Evolutionary conservation across 1,140 invertebrate species (phyloP).

Genomic region (Stratiolaelaps scimitus): DNA sequence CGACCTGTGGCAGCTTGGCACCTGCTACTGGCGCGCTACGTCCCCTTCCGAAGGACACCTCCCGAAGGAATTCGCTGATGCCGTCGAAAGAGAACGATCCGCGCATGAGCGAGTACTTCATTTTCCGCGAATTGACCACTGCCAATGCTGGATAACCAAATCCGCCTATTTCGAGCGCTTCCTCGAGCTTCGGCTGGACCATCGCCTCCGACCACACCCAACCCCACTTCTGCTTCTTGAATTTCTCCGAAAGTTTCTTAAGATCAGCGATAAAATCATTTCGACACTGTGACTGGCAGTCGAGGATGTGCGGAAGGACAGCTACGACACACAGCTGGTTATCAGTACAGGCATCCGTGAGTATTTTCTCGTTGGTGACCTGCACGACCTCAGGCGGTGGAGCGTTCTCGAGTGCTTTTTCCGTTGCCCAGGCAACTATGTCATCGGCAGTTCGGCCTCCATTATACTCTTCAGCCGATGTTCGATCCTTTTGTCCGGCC

Average conservation of each 20-base stretch:
- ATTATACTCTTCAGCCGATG: constrained; percentile 51
- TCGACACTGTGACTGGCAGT: constrained; percentile 87
- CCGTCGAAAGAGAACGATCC: constrained; percentile 89
- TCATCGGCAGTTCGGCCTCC: constrained; percentile 81
- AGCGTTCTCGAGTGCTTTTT: constrained; percentile 71
- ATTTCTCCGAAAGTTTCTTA: constrained; percentile 68
- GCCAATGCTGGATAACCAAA: constrained; percentile 72
- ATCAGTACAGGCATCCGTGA: constrained; percentile 64
- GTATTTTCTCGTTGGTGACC: constrained; percentile 43
- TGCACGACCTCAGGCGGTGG: constrained; percentile 76
- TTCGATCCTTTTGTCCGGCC: constrained; percentile 59
- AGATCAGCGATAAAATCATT: constrained; percentile 72
- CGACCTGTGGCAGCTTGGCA: constrained; percentile 64
- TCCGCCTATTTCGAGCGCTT: constrained; percentile 76
- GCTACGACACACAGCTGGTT: constrained; percentile 84
- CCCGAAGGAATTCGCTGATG: constrained; percentile 86
- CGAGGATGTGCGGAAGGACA: constrained; percentile 87
- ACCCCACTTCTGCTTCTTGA: constrained; percentile 91
- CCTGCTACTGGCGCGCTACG: constrained; percentile 78
- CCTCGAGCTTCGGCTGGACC: constrained; percentile 67
- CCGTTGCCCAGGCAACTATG: constrained; percentile 74
- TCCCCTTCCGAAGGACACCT: constrained; percentile 85
- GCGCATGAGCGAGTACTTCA: constrained; percentile 83
- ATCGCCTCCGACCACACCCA: constrained; percentile 92
- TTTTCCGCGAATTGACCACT: constrained; percentile 88